Evolutionary conservation across 2,113 vertebrate genomes (phyloP).

Genomic region (Salvator merianae): DNA sequence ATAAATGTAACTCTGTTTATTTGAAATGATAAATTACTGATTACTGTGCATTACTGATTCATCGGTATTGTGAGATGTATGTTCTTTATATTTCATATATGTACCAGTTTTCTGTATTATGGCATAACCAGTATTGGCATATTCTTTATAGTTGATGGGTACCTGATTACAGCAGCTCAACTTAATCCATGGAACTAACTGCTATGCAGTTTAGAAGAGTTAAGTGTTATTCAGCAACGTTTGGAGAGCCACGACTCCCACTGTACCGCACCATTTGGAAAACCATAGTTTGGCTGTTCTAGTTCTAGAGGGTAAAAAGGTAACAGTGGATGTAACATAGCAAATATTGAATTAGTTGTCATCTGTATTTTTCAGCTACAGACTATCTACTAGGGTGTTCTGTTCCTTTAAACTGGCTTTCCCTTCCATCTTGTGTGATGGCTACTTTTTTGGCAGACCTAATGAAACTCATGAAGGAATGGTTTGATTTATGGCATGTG

Average conservation of each 20-base stretch:
- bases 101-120: too few species aligned
- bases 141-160: background rate
- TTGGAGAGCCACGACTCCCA: background rate
- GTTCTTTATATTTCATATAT: too few species aligned
- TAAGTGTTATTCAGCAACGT: background rate
- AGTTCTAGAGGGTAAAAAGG: background rate
- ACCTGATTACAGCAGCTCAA: too few species aligned
- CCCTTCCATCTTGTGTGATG: constrained; percentile 25
- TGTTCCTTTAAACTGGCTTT: constrained; percentile 28
- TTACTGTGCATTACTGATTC: too few species aligned
- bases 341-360: background rate
- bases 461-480: constrained; percentile 24
- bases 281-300: background rate
- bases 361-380: background rate
- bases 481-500: constrained; percentile 17
- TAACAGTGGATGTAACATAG: too few species aligned
- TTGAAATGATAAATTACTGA: background rate
- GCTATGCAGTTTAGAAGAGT: background rate
- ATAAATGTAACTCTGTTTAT: too few species aligned
- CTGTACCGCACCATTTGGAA: background rate
- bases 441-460: constrained; percentile 33
- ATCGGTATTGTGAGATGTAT: background rate
- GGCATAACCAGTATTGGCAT: background rate
- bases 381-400: background rate
- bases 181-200: too few species aligned